phyloP scores from a whole-genome alignment of 2,888 invertebrate genomes.

The Endomychus coccineus region DNA sequence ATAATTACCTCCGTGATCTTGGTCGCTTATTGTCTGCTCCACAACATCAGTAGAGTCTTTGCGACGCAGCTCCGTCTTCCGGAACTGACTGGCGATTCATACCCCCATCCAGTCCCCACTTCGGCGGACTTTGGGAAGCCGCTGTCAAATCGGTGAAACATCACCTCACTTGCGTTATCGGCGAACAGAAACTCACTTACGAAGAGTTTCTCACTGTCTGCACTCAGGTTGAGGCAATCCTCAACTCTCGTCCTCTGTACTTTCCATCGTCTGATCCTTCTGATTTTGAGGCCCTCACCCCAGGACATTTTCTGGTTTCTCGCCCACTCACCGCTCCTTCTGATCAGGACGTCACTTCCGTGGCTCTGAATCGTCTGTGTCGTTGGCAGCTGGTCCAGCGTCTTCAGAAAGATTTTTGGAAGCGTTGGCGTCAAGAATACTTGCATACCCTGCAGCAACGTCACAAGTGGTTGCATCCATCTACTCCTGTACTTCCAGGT shows the following conservation, averaged over 20 bases:
- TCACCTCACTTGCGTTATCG: too few relatives aligned
- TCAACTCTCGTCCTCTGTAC: constrained; percentile 5
- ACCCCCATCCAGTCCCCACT: too few relatives aligned
- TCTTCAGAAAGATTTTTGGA: constrained; percentile 4
- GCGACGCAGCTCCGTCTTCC: constrained; percentile 4
- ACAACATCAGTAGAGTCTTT: constrained; percentile 5
- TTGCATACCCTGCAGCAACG: constrained; percentile 3
- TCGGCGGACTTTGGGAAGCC: neutral
- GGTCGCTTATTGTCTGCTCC: constrained; percentile 7
- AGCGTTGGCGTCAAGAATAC: constrained; percentile 7
- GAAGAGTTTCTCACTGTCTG: constrained; percentile 6
- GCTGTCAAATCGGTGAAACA: too few relatives aligned
- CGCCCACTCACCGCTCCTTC: neutral
- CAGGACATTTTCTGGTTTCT: constrained; percentile 1
- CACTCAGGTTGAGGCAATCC: constrained; percentile 5
- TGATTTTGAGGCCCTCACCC: constrained; percentile 1
- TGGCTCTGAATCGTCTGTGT: constrained; percentile 1
- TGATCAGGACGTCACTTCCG: constrained; percentile 4
- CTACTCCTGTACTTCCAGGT: too few relatives aligned
- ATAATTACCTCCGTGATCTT: constrained; percentile 8
- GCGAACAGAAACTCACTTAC: too few relatives aligned
- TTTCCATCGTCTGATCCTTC: constrained; percentile 3
- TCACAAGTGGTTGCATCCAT: too few relatives aligned
- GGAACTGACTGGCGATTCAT: constrained; percentile 7
- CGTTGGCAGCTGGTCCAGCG: neutral